These are phyloP conservation scores for Boloria selene DNA, from an alignment of 2,888 invertebrate species.

Conservation along the genomic window DNA sequence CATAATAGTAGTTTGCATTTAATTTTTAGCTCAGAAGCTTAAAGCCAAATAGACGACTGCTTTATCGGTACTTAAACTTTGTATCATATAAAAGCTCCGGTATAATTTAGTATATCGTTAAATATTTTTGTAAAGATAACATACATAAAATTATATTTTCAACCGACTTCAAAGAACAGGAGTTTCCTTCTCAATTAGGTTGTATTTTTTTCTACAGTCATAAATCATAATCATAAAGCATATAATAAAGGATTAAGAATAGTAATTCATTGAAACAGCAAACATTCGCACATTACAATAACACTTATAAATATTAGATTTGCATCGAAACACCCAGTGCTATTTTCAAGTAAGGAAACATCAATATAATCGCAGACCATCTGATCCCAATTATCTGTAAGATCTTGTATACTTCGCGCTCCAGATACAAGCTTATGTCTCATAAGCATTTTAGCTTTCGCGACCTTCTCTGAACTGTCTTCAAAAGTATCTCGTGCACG, in stretches of 20 bases:
- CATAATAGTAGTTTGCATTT: no score
- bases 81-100: no score
- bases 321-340: conserved; percentile 12
- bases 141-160: no score
- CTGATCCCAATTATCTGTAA: conserved; percentile 71
- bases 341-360: conserved; percentile 49
- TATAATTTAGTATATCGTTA: no score
- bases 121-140: no score
- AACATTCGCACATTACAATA: conserved; percentile 5
- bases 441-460: conserved; percentile 64
- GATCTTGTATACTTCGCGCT: conserved; percentile 61
- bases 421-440: conserved; percentile 60
- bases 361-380: conserved; percentile 72
- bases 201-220: not conserved
- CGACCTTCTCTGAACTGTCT: conserved; percentile 56
- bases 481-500: conserved; percentile 49
- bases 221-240: conserved; percentile 8
- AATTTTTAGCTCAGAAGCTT: no score
- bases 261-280: not conserved
- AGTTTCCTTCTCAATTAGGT: not conserved
- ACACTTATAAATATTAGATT: conserved; percentile 11
- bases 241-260: not conserved
- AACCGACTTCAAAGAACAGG: no score
- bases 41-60: no score
- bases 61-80: no score